Conservation (phyloP, 2,888 invertebrate species). For the Oithona nana region DNA sequence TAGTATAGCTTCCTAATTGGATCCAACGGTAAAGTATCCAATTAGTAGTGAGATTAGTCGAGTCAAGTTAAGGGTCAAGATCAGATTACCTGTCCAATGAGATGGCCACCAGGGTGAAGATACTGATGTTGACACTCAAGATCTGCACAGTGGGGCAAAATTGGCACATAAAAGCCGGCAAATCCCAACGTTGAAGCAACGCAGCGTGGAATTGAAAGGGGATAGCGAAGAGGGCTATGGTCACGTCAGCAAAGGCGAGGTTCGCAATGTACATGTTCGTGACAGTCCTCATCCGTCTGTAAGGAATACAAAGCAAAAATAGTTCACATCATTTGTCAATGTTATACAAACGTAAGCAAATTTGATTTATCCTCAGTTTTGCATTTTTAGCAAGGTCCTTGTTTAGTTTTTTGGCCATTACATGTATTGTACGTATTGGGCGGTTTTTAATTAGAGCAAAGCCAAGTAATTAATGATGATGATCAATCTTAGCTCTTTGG, state of each 20-base stretch:
- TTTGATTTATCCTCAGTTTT: too few relatives aligned
- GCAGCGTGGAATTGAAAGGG: constrained; percentile 53
- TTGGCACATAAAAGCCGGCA: constrained; percentile 67
- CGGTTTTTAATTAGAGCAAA: too few relatives aligned
- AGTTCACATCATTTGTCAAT: too few relatives aligned
- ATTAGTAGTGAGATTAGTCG: background rate
- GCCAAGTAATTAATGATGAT: too few relatives aligned
- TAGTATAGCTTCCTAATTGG: background rate
- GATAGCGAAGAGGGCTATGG: constrained; percentile 29
- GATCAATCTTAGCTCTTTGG: too few relatives aligned
- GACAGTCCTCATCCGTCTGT: constrained; percentile 45
- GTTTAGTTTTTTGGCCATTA: too few relatives aligned
- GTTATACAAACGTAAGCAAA: too few relatives aligned
- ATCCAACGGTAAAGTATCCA: background rate
- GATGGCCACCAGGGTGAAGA: constrained; percentile 12
- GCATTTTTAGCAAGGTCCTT: too few relatives aligned
- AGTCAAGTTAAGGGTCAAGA: background rate
- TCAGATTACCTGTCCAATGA: constrained; percentile 7
- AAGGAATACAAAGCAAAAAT: too few relatives aligned
- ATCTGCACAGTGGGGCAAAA: constrained; percentile 73
- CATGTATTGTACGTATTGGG: too few relatives aligned
- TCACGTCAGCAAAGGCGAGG: constrained; percentile 29
- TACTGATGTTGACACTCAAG: constrained; percentile 33
- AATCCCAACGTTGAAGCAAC: constrained; percentile 60
- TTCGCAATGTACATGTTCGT: constrained; percentile 65